Evolutionary conservation across 1,140 invertebrate genomes (phyloP).

Genomic region (Drosophila pandora): DNA sequence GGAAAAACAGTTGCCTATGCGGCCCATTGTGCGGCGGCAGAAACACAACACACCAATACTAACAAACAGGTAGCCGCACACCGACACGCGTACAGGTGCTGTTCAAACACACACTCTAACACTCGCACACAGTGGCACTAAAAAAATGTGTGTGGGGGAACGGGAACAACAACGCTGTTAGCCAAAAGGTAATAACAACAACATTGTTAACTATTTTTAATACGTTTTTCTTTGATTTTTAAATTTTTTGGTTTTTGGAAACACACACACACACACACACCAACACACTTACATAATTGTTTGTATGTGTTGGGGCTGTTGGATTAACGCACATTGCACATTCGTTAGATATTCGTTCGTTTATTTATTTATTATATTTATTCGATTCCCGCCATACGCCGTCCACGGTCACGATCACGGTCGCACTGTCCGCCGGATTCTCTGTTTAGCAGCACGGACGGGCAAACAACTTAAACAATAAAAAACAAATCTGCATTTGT

Average conservation of each 20-base stretch:
- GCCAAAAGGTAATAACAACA: conserved; percentile 46
- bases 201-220: conserved; percentile 45
- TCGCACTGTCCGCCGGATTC: conserved; percentile 46
- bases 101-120: conserved; percentile 17
- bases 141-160: conserved; percentile 71
- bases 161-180: conserved; percentile 70
- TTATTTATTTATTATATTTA: background rate
- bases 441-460: conserved; percentile 8
- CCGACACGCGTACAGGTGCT: conserved; percentile 40
- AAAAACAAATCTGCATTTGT: conserved; percentile 73
- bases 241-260: conserved; percentile 24
- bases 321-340: conserved; percentile 59
- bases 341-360: conserved; percentile 25
- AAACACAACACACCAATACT: conserved; percentile 16
- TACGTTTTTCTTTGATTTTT: conserved; percentile 5
- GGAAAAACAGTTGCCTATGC: background rate
- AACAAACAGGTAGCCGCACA: conserved; percentile 15
- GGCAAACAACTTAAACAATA: conserved; percentile 53
- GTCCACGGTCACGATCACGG: background rate
- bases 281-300: conserved; percentile 77
- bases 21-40: conserved; percentile 32
- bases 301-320: conserved; percentile 55
- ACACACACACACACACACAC: conserved; percentile 38
- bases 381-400: background rate
- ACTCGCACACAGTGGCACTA: conserved; percentile 7